A percentile compares a stretch with the other conserved stretches of the same genome.
Conservation (phyloP, 2,797 vertebrate species). For the Bufotes viridis region DNA sequence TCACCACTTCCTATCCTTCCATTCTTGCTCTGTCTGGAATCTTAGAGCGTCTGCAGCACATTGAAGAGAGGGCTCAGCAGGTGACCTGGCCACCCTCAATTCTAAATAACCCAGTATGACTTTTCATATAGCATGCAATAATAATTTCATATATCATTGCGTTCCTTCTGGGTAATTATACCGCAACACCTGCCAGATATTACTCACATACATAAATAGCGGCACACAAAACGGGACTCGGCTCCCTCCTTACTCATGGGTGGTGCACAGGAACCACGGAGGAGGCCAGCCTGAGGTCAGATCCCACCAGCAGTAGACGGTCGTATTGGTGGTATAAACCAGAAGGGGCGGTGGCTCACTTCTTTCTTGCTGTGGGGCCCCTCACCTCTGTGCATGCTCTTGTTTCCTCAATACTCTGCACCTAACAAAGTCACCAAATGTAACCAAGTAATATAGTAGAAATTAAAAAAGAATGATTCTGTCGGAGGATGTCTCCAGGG, state of each 20-base stretch:
- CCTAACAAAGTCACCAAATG: conserved; percentile 2
- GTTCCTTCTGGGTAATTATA: neutral
- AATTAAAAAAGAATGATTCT: neutral
- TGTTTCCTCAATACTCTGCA: neutral
- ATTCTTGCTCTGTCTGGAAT: conserved; percentile 86
- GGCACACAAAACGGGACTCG: neutral
- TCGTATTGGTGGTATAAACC: neutral
- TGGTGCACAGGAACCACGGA: neutral
- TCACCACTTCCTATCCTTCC: conserved; percentile 79
- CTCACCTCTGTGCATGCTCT: neutral
- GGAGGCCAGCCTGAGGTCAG: neutral
- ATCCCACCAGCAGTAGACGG: neutral
- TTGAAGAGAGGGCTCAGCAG: conserved; percentile 93
- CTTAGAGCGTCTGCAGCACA: conserved; percentile 90
- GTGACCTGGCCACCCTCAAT: conserved; percentile 76
- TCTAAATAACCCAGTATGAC: conserved; percentile 32
- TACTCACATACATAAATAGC: neutral
- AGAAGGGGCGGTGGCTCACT: neutral
- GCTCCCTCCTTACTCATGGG: neutral
- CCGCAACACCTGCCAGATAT: neutral
- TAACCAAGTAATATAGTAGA: neutral
- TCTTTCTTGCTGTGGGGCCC: neutral
- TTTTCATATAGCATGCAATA: neutral
- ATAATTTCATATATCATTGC: neutral
- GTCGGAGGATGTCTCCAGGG: neutral